Conservation (phyloP, 2,113 vertebrate genomes). For the Corydoras sp. region DNA sequence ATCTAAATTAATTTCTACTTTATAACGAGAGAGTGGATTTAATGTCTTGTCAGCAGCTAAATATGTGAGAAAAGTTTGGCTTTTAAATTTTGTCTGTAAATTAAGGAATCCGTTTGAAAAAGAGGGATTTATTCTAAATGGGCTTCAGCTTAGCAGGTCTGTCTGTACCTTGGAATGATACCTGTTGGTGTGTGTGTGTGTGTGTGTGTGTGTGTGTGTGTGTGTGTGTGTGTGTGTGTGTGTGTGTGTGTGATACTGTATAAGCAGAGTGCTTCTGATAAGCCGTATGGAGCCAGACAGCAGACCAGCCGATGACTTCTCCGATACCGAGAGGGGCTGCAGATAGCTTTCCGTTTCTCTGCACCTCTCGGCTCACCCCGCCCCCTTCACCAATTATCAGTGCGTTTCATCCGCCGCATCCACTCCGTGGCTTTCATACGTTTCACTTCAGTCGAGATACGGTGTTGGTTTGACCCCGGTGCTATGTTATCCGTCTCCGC, state of each 20-base stretch:
- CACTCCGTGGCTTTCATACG: background rate
- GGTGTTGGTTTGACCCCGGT: background rate
- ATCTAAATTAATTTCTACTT: too few species aligned
- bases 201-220: constrained; percentile 21
- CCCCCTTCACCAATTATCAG: background rate
- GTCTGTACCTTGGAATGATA: background rate
- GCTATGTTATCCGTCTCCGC: background rate
- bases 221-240: constrained; percentile 27
- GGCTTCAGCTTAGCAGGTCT: background rate
- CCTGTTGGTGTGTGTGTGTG: background rate
- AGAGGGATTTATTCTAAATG: background rate
- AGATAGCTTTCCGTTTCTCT: constrained; percentile 19
- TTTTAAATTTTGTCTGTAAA: too few species aligned
- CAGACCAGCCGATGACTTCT: constrained; percentile 61
- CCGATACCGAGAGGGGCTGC: constrained; percentile 55
- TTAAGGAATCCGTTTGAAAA: too few species aligned
- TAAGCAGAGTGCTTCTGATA: constrained; percentile 63
- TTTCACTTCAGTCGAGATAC: too few species aligned
- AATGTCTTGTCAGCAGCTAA: too few species aligned
- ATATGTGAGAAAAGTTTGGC: too few species aligned
- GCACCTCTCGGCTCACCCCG: background rate
- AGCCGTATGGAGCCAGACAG: constrained; percentile 67
- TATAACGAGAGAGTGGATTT: too few species aligned
- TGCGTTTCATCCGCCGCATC: background rate
- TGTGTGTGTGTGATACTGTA: constrained; percentile 49